Conservation (phyloP, 2,113 vertebrate species). For the Oenanthe oenanthe region DNA sequence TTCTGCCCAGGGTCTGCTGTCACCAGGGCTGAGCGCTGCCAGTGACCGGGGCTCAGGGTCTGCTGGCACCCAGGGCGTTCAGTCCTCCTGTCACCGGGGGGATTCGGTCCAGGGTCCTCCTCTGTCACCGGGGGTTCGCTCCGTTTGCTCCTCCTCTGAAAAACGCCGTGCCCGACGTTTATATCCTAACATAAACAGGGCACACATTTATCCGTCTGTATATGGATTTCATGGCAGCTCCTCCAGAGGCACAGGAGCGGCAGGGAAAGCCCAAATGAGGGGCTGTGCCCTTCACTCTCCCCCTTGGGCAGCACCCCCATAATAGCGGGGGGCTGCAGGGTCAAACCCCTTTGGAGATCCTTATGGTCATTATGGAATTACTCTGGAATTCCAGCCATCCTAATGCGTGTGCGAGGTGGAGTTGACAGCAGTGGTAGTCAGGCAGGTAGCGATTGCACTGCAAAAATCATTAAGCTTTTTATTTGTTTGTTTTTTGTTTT, state of each 20-base stretch:
- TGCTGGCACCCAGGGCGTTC: background rate
- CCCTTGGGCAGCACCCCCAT: background rate
- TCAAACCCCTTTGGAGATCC: background rate
- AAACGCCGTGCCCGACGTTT: rapidly evolving
- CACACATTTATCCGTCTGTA: rapidly evolving
- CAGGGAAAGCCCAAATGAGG: background rate
- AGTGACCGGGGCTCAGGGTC: background rate
- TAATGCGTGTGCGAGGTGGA: background rate
- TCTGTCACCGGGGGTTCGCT: background rate
- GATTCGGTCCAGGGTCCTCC: background rate
- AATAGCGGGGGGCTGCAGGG: background rate
- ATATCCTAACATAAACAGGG: rapidly evolving
- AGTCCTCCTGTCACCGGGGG: background rate
- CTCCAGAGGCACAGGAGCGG: background rate
- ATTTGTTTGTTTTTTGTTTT: too few species aligned
- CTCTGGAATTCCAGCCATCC: background rate
- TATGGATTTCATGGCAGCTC: background rate
- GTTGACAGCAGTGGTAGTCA: background rate
- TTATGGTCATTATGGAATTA: background rate
- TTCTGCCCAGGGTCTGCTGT: background rate
- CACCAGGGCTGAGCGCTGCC: background rate
- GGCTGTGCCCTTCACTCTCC: background rate
- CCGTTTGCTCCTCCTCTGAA: background rate
- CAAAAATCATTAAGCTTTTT: background rate
- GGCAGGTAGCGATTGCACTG: background rate